These are phyloP conservation scores for Mionectes macconnelli DNA, from an alignment of 2,113 vertebrate genomes.

Conservation along the genomic window DNA sequence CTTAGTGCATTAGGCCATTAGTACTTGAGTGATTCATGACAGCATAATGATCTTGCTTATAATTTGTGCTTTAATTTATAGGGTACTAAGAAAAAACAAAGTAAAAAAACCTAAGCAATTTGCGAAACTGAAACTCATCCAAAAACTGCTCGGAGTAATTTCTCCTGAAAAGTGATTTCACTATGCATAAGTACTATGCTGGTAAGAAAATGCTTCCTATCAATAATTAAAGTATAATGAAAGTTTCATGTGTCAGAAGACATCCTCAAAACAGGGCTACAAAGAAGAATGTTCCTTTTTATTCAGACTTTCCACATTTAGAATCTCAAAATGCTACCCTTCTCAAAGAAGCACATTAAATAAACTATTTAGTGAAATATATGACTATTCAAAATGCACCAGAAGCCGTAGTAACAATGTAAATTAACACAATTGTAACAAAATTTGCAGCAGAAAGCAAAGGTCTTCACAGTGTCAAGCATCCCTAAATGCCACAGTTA, in stretches of 20 bases:
- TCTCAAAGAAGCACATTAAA: background rate
- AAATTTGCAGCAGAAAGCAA: background rate
- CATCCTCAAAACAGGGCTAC: conserved; percentile 14
- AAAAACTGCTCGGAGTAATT: conserved; percentile 59
- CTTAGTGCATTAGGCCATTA: conserved; percentile 66
- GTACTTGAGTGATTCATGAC: conserved; percentile 44
- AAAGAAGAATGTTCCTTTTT: conserved; percentile 8
- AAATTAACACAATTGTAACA: background rate
- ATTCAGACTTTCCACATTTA: background rate
- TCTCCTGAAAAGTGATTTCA: conserved; percentile 64
- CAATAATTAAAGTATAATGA: conserved; percentile 71
- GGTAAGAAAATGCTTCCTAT: conserved; percentile 66
- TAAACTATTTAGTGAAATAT: background rate
- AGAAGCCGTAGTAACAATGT: background rate
- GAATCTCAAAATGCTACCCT: background rate
- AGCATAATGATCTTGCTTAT: conserved; percentile 30
- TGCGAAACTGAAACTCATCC: conserved; percentile 61
- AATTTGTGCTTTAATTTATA: conserved; percentile 51
- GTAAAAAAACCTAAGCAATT: conserved; percentile 1
- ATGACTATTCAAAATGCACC: background rate
- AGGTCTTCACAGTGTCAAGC: background rate
- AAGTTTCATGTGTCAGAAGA: conserved; percentile 64
- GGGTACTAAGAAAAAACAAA: background rate
- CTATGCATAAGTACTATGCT: conserved; percentile 55
- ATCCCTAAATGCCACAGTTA: background rate